These are phyloP conservation scores for Abramis brama DNA, from an alignment of 2,113 vertebrate genomes.

Conservation along the genomic window DNA sequence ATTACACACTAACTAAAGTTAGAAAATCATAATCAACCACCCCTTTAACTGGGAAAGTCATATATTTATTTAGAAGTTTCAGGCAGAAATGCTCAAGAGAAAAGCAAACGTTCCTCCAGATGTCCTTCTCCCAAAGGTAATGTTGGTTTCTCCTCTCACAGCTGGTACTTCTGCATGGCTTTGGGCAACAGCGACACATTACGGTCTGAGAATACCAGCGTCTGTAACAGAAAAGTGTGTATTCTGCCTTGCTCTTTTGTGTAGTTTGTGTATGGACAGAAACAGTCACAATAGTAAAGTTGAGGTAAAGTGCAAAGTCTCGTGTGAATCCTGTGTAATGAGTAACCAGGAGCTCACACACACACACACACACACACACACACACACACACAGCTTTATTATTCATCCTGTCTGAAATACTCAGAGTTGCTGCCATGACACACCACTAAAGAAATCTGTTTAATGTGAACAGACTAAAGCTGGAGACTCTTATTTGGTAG, in stretches of 20 bases:
- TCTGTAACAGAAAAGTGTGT: background rate
- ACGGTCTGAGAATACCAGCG: background rate
- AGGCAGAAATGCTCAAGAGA: background rate
- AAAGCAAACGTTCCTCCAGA: constrained; percentile 11
- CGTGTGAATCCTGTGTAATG: background rate
- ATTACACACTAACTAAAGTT: no score
- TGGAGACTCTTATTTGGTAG: background rate
- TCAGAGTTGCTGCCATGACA: background rate
- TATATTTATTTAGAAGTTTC: background rate
- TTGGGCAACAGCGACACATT: constrained; percentile 9
- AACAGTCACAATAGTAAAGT: background rate
- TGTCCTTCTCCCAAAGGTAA: constrained; percentile 2
- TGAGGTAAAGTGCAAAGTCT: background rate
- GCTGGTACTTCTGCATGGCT: constrained; percentile 12
- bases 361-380: no score
- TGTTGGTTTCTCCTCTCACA: constrained; percentile 21
- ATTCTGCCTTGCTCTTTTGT: background rate
- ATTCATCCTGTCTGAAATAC: background rate
- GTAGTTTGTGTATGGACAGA: background rate
- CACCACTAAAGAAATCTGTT: background rate
- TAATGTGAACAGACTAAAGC: background rate
- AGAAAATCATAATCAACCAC: no score
- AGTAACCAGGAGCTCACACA: background rate
- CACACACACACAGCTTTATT: no score
- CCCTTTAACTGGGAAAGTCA: background rate